phyloP scores from a whole-genome alignment of 1,140 invertebrate genomes.

The Calliopsis andreniformis region DNA sequence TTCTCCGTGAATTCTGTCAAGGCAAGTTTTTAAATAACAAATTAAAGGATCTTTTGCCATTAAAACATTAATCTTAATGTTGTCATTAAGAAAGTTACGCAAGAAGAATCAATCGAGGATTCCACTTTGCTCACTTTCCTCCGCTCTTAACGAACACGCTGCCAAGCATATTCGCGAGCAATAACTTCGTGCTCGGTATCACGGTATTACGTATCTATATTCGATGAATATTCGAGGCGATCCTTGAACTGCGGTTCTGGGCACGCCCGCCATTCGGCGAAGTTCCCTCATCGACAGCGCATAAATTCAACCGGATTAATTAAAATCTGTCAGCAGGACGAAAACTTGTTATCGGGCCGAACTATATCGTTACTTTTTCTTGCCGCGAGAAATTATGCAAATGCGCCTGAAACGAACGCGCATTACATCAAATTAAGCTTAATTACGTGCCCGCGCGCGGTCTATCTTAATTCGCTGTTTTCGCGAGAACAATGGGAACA shows the following conservation, averaged over 20 bases:
- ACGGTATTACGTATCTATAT: neutral
- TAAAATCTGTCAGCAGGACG: neutral
- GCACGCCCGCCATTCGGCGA: neutral
- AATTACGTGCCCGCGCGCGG: neutral
- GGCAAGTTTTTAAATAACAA: neutral
- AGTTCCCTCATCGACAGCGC: neutral
- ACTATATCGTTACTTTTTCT: neutral
- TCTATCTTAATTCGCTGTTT: neutral
- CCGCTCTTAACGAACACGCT: too few relatives aligned
- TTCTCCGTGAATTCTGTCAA: neutral
- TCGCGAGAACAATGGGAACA: neutral
- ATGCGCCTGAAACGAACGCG: neutral
- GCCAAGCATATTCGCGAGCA: neutral
- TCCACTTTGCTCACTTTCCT: neutral
- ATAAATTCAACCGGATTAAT: constrained; percentile 6
- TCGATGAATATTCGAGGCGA: neutral
- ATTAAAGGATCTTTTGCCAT: neutral
- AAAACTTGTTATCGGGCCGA: neutral
- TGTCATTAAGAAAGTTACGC: neutral
- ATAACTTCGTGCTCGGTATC: neutral
- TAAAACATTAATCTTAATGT: neutral
- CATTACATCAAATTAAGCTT: neutral
- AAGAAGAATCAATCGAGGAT: neutral
- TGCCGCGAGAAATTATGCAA: neutral
- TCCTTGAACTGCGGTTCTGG: neutral